These are phyloP conservation scores for Camelus bactrianus DNA, from an alignment of 2,113 vertebrate genomes.

Conservation along the genomic window DNA sequence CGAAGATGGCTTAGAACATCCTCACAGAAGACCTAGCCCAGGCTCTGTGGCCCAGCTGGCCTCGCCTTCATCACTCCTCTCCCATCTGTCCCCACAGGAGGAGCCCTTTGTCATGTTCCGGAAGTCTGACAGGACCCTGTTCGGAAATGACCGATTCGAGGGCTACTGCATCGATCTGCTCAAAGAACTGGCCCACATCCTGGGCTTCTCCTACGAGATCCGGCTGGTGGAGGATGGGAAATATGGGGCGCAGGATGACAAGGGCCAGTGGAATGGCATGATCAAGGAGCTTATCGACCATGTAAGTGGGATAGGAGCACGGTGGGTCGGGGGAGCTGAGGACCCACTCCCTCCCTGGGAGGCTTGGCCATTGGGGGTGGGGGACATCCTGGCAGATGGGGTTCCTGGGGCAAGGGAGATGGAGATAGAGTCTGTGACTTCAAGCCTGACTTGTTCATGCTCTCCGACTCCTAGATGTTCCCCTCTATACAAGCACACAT, in stretches of 20 bases:
- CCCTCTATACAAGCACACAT: rapidly evolving
- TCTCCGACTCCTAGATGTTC: not conserved
- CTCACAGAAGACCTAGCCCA: not conserved
- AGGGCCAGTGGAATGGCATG: slow-evolving; percentile 99
- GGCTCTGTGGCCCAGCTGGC: not conserved
- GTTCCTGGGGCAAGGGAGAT: not conserved
- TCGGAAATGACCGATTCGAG: slow-evolving; percentile 97
- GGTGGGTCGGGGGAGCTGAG: too few species aligned
- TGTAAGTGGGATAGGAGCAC: slow-evolving; percentile 86
- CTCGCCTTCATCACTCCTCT: not conserved
- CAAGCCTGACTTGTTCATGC: not conserved
- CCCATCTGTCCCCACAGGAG: slow-evolving; percentile 88
- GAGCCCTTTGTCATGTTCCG: slow-evolving; percentile 99
- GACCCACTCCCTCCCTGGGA: not conserved
- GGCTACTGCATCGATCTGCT: slow-evolving; percentile 99
- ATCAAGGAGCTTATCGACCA: slow-evolving; percentile 98
- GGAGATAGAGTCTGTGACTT: not conserved
- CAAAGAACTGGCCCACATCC: slow-evolving; percentile 94
- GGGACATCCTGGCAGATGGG: not conserved
- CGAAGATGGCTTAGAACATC: not conserved
- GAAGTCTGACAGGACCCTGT: slow-evolving; percentile 96
- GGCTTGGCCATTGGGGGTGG: not conserved
- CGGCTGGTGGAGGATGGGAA: slow-evolving; percentile 96
- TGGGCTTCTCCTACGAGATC: slow-evolving; percentile 98
- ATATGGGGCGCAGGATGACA: slow-evolving; percentile 98